Evolutionary conservation across 2,888 invertebrate genomes (phyloP).

Genomic region (Drosophila quasianomalipes): DNA sequence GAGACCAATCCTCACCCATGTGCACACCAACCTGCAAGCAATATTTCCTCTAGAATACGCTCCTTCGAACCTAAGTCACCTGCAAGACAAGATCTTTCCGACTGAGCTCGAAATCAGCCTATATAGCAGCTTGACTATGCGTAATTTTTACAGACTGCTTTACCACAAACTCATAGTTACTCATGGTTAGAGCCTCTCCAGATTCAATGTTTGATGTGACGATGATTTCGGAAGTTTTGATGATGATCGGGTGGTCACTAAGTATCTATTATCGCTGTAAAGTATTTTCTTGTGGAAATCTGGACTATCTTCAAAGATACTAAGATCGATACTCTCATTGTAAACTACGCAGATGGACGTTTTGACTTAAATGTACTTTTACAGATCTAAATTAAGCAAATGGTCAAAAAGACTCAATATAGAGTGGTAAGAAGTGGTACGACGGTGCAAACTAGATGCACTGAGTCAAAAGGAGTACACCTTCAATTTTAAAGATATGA

Average conservation of each 20-base stretch:
- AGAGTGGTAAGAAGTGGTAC: neutral
- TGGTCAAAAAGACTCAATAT: neutral
- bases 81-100: neutral
- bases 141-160: neutral
- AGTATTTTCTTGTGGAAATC: neutral
- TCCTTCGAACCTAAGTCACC: neutral
- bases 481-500: neutral
- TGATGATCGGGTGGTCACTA: neutral
- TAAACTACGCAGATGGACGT: neutral
- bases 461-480: neutral
- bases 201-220: neutral
- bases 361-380: neutral
- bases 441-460: neutral
- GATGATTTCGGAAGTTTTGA: neutral
- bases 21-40: neutral
- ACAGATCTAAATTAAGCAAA: neutral
- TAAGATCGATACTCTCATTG: neutral
- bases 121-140: neutral
- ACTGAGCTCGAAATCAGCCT: neutral
- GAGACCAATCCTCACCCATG: neutral
- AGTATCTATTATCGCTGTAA: neutral
- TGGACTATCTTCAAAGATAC: neutral
- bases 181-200: neutral
- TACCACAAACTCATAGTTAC: neutral
- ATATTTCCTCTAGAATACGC: neutral